Evolutionary conservation across 2,888 invertebrate genomes (phyloP).

Genomic region (Pterostichus niger): DNA sequence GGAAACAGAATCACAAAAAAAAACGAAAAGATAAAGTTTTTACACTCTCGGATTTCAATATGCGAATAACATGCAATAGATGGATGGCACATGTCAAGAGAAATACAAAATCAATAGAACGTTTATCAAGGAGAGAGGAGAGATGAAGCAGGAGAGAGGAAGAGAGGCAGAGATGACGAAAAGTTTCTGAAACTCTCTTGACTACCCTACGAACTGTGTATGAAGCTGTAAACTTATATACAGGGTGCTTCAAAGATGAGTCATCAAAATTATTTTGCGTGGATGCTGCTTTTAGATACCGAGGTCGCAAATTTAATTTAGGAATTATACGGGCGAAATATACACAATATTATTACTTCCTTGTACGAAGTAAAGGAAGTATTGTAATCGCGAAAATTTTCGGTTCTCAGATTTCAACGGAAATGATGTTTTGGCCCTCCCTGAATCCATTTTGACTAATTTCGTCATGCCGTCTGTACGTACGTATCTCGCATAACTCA

Average conservation of each 20-base stretch:
- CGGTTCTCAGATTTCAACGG: too few relatives aligned
- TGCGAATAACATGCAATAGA: conserved; percentile 56
- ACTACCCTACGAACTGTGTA: not conserved
- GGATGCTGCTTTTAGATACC: too few relatives aligned
- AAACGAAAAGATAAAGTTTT: not conserved
- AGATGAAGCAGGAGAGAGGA: not conserved
- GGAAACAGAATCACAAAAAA: conserved; percentile 8
- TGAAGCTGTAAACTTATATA: not conserved
- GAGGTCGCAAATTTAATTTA: too few relatives aligned
- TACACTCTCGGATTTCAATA: conserved; percentile 40
- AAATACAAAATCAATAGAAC: conserved; percentile 61
- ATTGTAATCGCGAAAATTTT: too few relatives aligned
- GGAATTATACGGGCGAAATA: too few relatives aligned
- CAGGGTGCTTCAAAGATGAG: not conserved
- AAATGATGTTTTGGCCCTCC: too few relatives aligned
- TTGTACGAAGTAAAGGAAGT: too few relatives aligned
- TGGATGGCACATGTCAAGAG: conserved; percentile 56
- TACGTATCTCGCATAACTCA: too few relatives aligned
- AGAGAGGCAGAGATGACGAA: conserved; percentile 1
- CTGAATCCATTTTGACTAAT: too few relatives aligned
- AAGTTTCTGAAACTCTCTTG: not conserved
- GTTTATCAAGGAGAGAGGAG: conserved; percentile 49
- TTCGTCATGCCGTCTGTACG: too few relatives aligned
- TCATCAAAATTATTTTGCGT: not conserved
- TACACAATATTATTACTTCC: too few relatives aligned